Percentiles rank a stretch among this genome's conserved stretches.
phyloP scores from a whole-genome alignment of 1,140 invertebrate species.

The Caenorhabditis inopinata region DNA sequence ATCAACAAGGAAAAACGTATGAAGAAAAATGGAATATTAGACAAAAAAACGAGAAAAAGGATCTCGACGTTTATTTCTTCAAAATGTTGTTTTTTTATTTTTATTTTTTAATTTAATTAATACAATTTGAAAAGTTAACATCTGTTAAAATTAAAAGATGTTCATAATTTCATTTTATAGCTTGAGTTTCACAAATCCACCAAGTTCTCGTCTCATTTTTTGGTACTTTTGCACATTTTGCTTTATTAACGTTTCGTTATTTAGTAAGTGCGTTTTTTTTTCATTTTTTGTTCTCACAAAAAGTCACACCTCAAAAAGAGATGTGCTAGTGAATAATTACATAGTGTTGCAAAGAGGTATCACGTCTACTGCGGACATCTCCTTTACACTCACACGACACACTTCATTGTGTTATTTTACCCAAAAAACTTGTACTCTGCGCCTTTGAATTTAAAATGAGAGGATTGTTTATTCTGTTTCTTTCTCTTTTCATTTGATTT shows the following conservation, averaged over 20 bases:
- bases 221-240: too few relatives aligned
- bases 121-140: too few relatives aligned
- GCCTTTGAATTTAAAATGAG: constrained; percentile 13
- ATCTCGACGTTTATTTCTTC: too few relatives aligned
- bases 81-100: too few relatives aligned
- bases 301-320: constrained; percentile 1
- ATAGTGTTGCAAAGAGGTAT: neutral
- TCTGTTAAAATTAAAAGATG: too few relatives aligned
- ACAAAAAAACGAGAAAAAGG: too few relatives aligned
- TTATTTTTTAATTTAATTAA: too few relatives aligned
- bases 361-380: neutral
- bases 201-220: too few relatives aligned
- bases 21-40: too few relatives aligned
- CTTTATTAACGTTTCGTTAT: neutral
- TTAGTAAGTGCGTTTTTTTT: neutral
- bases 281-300: neutral
- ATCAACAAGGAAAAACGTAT: too few relatives aligned
- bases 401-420: neutral
- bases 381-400: constrained; percentile 14
- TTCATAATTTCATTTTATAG: too few relatives aligned
- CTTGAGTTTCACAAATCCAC: too few relatives aligned
- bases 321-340: constrained; percentile 14
- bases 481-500: neutral
- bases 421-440: neutral
- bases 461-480: neutral